Evolutionary conservation across 1,140 invertebrate genomes (phyloP), one percentile per base, ranked within the genome.

Genomic region (Gerris buenoi): DNA sequence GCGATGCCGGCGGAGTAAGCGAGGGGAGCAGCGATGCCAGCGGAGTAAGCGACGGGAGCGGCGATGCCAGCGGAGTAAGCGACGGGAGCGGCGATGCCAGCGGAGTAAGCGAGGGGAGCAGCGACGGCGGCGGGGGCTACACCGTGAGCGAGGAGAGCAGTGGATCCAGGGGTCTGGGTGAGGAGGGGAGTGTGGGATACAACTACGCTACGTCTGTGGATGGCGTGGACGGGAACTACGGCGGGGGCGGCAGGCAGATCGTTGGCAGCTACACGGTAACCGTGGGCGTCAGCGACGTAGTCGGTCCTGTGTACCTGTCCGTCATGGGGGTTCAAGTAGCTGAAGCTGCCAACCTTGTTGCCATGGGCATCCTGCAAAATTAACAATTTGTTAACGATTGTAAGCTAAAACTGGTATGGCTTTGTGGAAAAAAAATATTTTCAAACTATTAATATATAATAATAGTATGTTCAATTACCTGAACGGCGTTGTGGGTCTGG

Each of bases 241-340:
- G n/a, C n/a, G 56, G 46, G 27, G 28, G 25, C 59, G 13, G 46
- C 75, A 58, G 82, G 77, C 18, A 83, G 78, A 69, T 77, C 77
- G 69, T 80, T 79, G 72, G 74, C 74, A 64, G 79, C 79, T 23
- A 79, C 82, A 60, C 82, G 79, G 77, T 81, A 84, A 67, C 84
- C 83, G n/a, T 71, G 72, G 63, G 69, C 72, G 67, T 78, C 78
- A 69, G 80, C 79, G 59, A 78, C 75, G 73, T 80, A 81, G 72
- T 83, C 79, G 72, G 79, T 78, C 65, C 79, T 76, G 70, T 83
- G 79, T 23, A 83, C 76, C 69, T 74, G 73, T 46, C 79, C 79
- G 28, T 81, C 74, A 28, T 66, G 65, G 72, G 82, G 81, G 66
- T 81, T 80, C 65, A 80, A 79, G 72, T 83, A 83, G 65, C 80